These are phyloP conservation scores for Hystrix brachyura DNA, from an alignment of 2,113 vertebrate species.

Conservation along the genomic window DNA sequence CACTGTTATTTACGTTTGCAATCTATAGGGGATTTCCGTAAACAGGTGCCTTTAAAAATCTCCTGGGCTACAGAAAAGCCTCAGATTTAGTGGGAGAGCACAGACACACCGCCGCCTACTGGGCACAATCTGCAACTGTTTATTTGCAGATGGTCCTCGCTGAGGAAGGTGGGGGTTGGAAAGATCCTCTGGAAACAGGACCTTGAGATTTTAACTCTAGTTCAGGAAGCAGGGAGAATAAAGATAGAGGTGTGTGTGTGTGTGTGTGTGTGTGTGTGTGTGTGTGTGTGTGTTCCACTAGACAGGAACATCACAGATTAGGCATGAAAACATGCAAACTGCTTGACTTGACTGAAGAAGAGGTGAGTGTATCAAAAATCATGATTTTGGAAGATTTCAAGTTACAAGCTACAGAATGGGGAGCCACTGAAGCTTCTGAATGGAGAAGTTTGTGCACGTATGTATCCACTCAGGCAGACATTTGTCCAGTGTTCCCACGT, in stretches of 20 bases:
- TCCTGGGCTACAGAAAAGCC: not conserved
- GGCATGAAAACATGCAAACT: not conserved
- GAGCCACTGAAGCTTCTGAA: not conserved
- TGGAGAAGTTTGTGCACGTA: not conserved
- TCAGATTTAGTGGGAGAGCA: not conserved
- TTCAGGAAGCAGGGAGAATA: not conserved
- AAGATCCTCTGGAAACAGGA: not conserved
- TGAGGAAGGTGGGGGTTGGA: not conserved
- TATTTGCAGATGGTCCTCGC: not conserved
- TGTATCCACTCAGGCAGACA: not conserved
- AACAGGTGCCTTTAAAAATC: not conserved
- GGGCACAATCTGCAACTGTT: conserved; percentile 53
- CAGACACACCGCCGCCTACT: conserved; percentile 70
- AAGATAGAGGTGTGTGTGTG: not conserved
- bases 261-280: not conserved
- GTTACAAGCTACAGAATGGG: not conserved
- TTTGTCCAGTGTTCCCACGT: not conserved
- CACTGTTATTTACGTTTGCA: not conserved
- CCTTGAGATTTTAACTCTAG: not conserved
- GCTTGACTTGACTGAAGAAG: not conserved
- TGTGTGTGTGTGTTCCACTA: not conserved
- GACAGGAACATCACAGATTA: not conserved
- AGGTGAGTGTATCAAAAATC: not conserved
- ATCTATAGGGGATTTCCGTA: not conserved
- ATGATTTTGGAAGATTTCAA: not conserved